Percentiles rank a stretch among this genome's conserved stretches.
Evolutionary conservation across 1,140 invertebrate species (phyloP).

Genomic region (Aphis craccivora): DNA sequence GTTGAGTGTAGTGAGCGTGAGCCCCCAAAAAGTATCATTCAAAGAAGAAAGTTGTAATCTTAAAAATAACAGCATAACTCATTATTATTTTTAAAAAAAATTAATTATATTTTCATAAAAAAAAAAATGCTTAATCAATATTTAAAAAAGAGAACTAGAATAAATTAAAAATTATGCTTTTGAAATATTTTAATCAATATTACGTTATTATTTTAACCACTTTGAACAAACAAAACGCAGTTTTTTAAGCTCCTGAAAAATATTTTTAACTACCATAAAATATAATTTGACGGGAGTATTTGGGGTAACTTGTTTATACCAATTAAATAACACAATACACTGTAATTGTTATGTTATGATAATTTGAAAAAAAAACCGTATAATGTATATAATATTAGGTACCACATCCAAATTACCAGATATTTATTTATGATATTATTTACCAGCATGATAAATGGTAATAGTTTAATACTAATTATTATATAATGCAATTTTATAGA

Average conservation of each 20-base stretch:
- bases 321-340: neutral
- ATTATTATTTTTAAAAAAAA: too few relatives aligned
- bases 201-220: neutral
- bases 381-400: neutral
- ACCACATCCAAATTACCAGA: too few relatives aligned
- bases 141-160: neutral
- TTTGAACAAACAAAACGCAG: neutral
- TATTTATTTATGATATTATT: too few relatives aligned
- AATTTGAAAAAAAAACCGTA: neutral
- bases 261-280: neutral
- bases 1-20: too few relatives aligned
- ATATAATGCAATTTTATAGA: neutral
- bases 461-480: neutral
- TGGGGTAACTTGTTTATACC: too few relatives aligned
- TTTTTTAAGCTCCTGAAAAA: neutral
- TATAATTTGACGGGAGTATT: too few relatives aligned
- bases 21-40: too few relatives aligned
- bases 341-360: neutral
- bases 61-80: neutral
- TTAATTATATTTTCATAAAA: too few relatives aligned
- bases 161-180: neutral
- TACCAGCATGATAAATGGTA: neutral
- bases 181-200: neutral
- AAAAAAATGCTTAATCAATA: neutral
- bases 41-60: neutral